Conservation (phyloP, 2,797 vertebrate genomes). For the Heterohyrax brucei region DNA sequence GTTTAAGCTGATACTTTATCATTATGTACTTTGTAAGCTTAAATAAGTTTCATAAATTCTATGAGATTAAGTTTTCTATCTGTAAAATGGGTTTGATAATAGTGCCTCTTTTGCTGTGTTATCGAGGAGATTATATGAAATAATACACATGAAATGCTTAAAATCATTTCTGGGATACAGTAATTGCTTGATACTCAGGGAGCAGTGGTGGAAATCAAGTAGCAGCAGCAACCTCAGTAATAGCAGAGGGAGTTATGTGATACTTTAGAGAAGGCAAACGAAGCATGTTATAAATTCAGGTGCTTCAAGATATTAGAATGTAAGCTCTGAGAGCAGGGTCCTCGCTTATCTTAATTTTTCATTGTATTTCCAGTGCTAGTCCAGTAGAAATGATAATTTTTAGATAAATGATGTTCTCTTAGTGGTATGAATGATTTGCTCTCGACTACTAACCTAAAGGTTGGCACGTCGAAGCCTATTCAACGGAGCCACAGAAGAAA, state of each 20-base stretch:
- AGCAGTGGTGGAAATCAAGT: background rate
- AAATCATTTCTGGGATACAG: background rate
- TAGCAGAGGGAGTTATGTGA: background rate
- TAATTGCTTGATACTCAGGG: background rate
- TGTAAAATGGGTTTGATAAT: constrained; percentile 30
- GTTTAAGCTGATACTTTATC: constrained; percentile 31
- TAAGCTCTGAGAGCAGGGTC: background rate
- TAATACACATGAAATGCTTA: background rate
- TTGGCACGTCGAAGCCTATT: too few relatives aligned
- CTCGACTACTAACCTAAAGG: too few relatives aligned
- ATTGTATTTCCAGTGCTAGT: background rate
- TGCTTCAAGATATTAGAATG: background rate
- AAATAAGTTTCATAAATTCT: background rate
- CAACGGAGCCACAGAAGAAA: too few relatives aligned
- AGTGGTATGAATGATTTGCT: too few relatives aligned
- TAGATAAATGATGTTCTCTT: background rate
- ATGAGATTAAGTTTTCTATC: background rate
- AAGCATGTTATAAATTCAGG: background rate
- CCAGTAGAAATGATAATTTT: background rate
- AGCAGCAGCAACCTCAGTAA: background rate
- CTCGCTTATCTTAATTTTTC: background rate
- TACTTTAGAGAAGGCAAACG: background rate
- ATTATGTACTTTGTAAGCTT: constrained; percentile 27
- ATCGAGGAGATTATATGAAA: background rate
- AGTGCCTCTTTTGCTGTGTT: background rate